Conservation (phyloP, 2,113 vertebrate species). For the Emberiza fucata region DNA sequence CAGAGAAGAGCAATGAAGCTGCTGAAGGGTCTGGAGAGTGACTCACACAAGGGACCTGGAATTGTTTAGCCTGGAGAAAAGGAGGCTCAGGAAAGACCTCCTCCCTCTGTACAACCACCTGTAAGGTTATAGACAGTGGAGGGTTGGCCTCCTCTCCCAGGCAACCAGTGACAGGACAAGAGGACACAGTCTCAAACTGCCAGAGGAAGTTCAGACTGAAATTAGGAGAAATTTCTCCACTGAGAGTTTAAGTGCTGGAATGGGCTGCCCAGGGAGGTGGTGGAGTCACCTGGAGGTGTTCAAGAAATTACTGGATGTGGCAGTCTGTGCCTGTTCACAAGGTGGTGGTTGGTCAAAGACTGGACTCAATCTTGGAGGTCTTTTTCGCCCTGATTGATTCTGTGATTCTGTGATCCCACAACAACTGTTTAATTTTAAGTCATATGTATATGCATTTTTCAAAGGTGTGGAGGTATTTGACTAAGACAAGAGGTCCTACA, state of each 20-base stretch:
- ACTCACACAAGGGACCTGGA: background rate
- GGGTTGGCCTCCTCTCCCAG: fast-evolving
- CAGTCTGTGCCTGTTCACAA: too few species aligned
- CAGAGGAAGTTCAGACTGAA: background rate
- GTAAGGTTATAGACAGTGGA: fast-evolving
- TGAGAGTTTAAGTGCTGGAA: background rate
- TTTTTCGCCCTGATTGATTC: background rate
- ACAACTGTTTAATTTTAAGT: background rate
- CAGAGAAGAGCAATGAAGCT: background rate
- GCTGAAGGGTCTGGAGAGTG: background rate
- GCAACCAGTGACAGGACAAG: background rate
- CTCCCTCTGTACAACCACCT: background rate
- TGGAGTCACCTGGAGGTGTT: background rate
- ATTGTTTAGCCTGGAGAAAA: background rate
- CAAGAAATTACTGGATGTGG: background rate
- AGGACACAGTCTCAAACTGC: background rate
- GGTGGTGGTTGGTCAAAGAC: too few species aligned
- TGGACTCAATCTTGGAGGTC: background rate
- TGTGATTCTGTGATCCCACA: background rate
- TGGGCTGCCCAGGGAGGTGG: background rate
- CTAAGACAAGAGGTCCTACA: background rate
- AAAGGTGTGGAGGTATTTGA: background rate
- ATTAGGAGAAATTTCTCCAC: background rate
- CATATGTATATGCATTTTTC: background rate
- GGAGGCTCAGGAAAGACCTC: background rate